phyloP scores from a whole-genome alignment of 2,113 vertebrate species.

The Numenius arquata region DNA sequence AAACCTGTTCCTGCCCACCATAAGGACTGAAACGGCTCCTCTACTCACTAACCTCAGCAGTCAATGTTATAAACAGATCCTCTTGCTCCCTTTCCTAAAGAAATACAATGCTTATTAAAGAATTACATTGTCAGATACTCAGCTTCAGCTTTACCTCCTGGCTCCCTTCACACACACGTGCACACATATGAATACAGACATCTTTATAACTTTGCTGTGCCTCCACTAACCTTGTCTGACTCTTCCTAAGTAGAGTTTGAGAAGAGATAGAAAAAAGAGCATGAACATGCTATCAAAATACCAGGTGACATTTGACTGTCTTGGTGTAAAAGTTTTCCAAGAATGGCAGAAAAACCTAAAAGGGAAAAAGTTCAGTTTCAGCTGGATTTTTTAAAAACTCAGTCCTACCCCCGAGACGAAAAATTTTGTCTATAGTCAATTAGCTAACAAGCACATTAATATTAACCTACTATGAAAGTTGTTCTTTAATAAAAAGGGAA shows the following conservation, averaged over 20 bases:
- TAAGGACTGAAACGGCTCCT: not conserved
- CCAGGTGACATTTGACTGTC: not conserved
- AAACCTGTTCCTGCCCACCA: not conserved
- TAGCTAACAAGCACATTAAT: not conserved
- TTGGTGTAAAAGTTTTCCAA: not conserved
- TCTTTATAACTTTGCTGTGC: not conserved
- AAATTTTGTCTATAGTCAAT: not conserved
- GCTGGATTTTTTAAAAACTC: not conserved
- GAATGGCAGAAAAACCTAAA: not conserved
- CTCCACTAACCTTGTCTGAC: not conserved
- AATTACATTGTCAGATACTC: not conserved
- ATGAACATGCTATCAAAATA: not conserved
- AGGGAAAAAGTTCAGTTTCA: not conserved
- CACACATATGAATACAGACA: not conserved
- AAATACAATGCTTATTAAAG: not conserved
- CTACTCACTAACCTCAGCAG: not conserved
- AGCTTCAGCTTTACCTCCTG: not conserved
- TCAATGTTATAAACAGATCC: not conserved
- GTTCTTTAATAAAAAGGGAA: not conserved
- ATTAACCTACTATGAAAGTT: not conserved
- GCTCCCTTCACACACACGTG: not conserved
- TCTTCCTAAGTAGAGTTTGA: not conserved
- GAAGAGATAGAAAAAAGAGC: not conserved
- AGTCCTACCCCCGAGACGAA: not conserved
- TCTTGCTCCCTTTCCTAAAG: not conserved